phyloP scores from a whole-genome alignment of 2,113 vertebrate species.

The Raja brachyura region DNA sequence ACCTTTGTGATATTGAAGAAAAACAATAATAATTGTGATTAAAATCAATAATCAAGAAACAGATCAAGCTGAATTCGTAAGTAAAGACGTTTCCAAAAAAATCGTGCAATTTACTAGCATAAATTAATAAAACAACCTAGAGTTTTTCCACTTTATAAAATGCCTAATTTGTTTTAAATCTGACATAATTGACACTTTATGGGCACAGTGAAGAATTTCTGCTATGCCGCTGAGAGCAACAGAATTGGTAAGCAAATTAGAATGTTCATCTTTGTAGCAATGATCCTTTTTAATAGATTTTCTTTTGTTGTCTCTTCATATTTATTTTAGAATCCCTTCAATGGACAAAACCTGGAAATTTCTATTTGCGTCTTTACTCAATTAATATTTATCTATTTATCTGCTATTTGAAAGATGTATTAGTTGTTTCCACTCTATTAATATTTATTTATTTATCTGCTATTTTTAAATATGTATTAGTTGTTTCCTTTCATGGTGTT shows the following conservation, averaged over 20 bases:
- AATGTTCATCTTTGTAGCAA: neutral
- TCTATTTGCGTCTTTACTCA: neutral
- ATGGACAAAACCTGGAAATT: neutral
- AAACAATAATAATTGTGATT: neutral
- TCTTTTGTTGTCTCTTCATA: neutral
- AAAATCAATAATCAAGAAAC: constrained; percentile 5
- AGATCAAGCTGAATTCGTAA: neutral
- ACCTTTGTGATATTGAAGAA: neutral
- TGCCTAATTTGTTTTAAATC: neutral
- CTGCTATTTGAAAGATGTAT: neutral
- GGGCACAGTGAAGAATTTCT: neutral
- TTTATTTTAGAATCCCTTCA: neutral
- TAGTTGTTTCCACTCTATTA: neutral
- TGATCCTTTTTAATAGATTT: neutral
- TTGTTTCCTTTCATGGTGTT: neutral
- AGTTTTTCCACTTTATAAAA: neutral
- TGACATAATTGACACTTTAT: neutral
- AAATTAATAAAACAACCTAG: neutral
- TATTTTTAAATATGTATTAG: neutral
- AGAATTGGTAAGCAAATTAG: neutral
- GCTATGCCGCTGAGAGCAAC: neutral
- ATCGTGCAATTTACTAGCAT: neutral
- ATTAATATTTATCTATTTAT: neutral
- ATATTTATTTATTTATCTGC: neutral
- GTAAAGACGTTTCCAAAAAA: neutral